These are phyloP conservation scores for Acrossocheilus fasciatus DNA, from an alignment of 2,797 vertebrate species.

Conservation along the genomic window DNA sequence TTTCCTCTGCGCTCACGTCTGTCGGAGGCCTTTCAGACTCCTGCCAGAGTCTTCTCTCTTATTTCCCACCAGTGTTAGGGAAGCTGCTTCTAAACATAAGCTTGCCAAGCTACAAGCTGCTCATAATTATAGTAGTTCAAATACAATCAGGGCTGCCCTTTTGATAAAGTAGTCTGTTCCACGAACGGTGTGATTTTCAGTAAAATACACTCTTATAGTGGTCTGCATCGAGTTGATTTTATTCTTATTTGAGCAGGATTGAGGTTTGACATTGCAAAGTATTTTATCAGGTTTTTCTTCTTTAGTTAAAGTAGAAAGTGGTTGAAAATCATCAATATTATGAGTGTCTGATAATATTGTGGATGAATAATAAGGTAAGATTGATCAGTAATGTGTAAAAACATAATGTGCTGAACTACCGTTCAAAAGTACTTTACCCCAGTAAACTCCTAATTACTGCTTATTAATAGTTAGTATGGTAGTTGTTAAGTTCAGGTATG, in stretches of 20 bases:
- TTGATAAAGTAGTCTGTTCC: slow-evolving; percentile 31
- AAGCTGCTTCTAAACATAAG: slow-evolving; percentile 22
- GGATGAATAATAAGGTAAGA: background rate
- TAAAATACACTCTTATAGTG: background rate
- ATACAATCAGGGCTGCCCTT: slow-evolving; percentile 6
- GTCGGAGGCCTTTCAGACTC: slow-evolving; percentile 52
- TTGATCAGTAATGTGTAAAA: background rate
- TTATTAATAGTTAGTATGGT: no score
- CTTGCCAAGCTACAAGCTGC: slow-evolving; percentile 15
- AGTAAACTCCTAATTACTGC: no score
- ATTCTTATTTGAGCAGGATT: background rate
- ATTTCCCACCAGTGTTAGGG: slow-evolving; percentile 17
- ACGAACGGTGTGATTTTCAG: background rate
- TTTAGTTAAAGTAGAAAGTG: background rate
- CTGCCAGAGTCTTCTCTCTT: slow-evolving; percentile 57
- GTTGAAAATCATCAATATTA: background rate
- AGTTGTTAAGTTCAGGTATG: no score
- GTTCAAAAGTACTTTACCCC: no score
- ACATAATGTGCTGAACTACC: background rate
- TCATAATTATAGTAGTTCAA: slow-evolving; percentile 22
- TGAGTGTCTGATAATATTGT: background rate
- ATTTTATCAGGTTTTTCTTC: background rate
- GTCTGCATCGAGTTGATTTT: background rate
- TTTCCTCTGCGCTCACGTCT: slow-evolving; percentile 69
- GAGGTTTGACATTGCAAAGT: background rate